phyloP scores from a whole-genome alignment of 2,113 vertebrate genomes.

The Mystacornis crossleyi region DNA sequence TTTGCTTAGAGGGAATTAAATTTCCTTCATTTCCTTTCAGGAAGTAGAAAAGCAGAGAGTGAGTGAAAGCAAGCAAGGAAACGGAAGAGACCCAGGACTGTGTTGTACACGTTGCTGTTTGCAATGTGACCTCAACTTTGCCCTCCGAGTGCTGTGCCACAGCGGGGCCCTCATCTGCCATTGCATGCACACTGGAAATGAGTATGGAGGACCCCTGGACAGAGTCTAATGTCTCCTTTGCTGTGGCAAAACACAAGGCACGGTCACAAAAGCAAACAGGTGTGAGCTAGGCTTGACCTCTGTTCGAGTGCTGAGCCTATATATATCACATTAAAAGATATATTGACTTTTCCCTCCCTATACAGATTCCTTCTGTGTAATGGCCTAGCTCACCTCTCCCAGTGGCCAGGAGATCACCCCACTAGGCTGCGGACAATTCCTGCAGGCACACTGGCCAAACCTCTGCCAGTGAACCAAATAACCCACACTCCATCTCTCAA shows the following conservation, averaged over 20 bases:
- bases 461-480: not conserved
- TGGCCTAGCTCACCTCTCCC: not conserved
- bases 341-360: not conserved
- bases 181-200: fast-evolving
- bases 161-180: not conserved
- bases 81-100: not conserved
- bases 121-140: not conserved
- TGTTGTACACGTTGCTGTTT: not conserved
- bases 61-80: not conserved
- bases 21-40: not conserved
- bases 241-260: not conserved
- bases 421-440: not conserved
- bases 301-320: not conserved
- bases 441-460: not conserved
- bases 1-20: not conserved
- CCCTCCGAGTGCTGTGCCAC: not conserved
- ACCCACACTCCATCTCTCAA: not conserved
- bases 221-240: not conserved
- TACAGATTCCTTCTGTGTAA: not conserved
- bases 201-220: not conserved
- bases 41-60: not conserved
- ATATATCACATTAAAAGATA: not conserved
- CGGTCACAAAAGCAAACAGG: not conserved
- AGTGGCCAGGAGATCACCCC: not conserved
- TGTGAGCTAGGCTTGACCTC: not conserved